Percentiles rank a stretch among this genome's conserved stretches.
phyloP scores from a whole-genome alignment of 2,888 invertebrate species.

The Oeneis ivallda region DNA sequence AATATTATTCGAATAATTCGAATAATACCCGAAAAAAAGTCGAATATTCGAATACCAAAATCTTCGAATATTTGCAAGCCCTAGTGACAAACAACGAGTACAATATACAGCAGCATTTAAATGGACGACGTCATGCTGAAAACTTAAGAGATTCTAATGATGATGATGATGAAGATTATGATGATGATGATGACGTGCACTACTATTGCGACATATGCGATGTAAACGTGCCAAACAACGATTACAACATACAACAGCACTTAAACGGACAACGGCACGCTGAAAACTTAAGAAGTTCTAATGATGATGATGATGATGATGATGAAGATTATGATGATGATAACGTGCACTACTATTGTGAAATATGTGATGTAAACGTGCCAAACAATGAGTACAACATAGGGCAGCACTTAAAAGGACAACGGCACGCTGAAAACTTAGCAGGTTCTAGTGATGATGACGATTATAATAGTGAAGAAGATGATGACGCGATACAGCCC shows the following conservation, averaged over 20 bases:
- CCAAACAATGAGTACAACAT: conserved; percentile 11
- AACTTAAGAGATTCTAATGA: background rate
- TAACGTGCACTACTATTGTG: conserved; percentile 4
- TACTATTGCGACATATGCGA: conserved; percentile 22
- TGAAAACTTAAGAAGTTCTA: background rate
- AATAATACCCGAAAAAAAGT: too few relatives aligned
- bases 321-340: background rate
- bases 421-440: background rate
- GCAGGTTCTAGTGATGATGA: background rate
- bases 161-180: background rate
- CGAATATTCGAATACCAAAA: too few relatives aligned
- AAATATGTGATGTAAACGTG: conserved; percentile 14
- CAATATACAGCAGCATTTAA: background rate
- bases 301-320: background rate
- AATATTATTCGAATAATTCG: too few relatives aligned
- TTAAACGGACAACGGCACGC: background rate
- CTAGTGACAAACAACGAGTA: conserved; percentile 2
- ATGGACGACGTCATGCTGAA: background rate
- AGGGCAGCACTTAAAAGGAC: conserved; percentile 1
- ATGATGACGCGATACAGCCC: background rate
- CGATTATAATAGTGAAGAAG: background rate
- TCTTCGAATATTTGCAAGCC: too few relatives aligned
- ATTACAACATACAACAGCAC: background rate
- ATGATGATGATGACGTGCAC: background rate
- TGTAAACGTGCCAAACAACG: background rate